A percentile compares a stretch with the other conserved stretches of the same genome.
phyloP scores from a whole-genome alignment of 2,888 invertebrate species.

The Caenorhabditis panamensis region DNA sequence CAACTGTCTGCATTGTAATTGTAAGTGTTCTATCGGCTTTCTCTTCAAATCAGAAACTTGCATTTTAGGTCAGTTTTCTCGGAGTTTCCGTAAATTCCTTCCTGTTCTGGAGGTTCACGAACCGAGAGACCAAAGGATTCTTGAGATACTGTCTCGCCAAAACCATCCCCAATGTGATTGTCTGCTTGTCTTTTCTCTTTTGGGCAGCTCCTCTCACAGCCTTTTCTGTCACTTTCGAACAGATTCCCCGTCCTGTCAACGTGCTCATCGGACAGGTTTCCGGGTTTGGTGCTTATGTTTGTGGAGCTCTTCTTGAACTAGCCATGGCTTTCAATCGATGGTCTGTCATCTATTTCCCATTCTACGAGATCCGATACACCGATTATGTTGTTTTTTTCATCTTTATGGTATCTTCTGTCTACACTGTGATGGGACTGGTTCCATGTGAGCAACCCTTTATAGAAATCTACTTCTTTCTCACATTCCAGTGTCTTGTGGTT shows the following conservation, averaged over 20 bases:
- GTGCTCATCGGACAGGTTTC: slow-evolving; percentile 24
- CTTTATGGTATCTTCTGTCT: not conserved
- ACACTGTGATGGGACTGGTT: slow-evolving; percentile 12
- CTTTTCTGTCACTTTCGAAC: slow-evolving; percentile 3
- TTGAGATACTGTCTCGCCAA: slow-evolving; percentile 38
- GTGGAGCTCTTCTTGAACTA: slow-evolving; percentile 33
- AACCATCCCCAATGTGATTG: slow-evolving; percentile 43
- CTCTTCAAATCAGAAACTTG: not conserved
- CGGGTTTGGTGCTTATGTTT: slow-evolving; percentile 36
- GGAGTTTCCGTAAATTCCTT: slow-evolving; percentile 24
- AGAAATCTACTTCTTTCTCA: not conserved
- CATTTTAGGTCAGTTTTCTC: slow-evolving; percentile 5
- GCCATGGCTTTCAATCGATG: slow-evolving; percentile 45
- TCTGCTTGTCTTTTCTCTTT: slow-evolving; percentile 28
- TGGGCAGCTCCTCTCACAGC: slow-evolving; percentile 37
- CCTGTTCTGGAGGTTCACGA: slow-evolving; percentile 44
- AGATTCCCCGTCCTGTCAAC: slow-evolving; percentile 21
- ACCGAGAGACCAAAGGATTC: slow-evolving; percentile 39
- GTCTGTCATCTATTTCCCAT: slow-evolving; percentile 25
- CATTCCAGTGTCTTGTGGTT: slow-evolving; percentile 29
- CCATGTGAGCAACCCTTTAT: slow-evolving; percentile 2
- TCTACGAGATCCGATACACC: slow-evolving; percentile 1
- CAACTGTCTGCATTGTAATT: not conserved
- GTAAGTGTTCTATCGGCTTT: slow-evolving; percentile 3
- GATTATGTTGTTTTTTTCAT: slow-evolving; percentile 8